phyloP scores from a whole-genome alignment of 2,888 invertebrate species.

The Caenorhabditis sp. region DNA sequence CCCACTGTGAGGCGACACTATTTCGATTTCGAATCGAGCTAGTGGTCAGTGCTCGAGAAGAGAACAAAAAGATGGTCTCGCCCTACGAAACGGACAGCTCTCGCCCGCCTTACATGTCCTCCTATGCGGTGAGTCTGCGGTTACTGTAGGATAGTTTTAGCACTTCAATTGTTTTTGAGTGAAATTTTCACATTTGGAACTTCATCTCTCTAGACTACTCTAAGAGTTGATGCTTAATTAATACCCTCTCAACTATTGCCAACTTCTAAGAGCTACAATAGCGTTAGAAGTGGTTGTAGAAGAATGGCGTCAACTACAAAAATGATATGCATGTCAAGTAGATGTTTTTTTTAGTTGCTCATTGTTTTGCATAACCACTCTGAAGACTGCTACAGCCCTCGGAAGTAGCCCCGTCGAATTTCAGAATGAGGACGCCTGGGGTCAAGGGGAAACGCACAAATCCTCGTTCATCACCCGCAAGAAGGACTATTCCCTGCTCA shows the following conservation, averaged over 20 bases:
- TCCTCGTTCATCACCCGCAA: conserved; percentile 29
- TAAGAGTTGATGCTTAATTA: too few species aligned
- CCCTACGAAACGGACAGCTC: conserved; percentile 31
- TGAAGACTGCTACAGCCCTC: too few species aligned
- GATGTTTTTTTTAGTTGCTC: not conserved
- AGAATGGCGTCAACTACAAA: too few species aligned
- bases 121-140: conserved; percentile 37
- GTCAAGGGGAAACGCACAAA: conserved; percentile 23
- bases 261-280: too few species aligned
- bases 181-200: not conserved
- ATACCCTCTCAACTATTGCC: too few species aligned
- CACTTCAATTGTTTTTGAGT: not conserved
- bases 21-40: conserved; percentile 8
- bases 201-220: not conserved
- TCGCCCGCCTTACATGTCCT: conserved; percentile 49
- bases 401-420: not conserved
- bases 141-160: not conserved
- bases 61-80: conserved; percentile 27
- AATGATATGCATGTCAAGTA: too few species aligned
- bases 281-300: too few species aligned
- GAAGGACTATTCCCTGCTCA: conserved; percentile 64
- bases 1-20: conserved; percentile 18
- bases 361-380: not conserved
- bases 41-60: conserved; percentile 6
- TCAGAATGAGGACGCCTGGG: conserved; percentile 46